Conservation (phyloP, 1,140 invertebrate genomes). For the Phthorimaea operculella region DNA sequence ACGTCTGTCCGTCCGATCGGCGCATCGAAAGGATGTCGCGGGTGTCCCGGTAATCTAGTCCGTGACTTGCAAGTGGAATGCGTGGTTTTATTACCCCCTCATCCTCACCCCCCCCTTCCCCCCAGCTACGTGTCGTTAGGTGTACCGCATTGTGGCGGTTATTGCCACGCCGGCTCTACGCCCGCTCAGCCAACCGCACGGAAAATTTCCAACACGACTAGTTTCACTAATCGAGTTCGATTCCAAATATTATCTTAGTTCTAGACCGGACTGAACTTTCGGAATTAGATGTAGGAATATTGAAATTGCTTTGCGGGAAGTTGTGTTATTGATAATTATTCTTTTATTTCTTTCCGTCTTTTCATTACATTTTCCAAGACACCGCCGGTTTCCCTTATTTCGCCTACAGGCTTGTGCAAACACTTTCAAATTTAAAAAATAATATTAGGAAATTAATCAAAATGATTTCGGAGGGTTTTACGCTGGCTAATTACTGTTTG, state of each 20-base stretch:
- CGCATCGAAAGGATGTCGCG: constrained; percentile 33
- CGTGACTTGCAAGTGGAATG: constrained; percentile 62
- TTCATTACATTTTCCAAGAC: no score
- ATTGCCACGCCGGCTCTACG: constrained; percentile 14
- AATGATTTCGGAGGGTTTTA: not conserved
- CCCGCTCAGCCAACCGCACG: constrained; percentile 7
- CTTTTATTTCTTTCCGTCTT: no score
- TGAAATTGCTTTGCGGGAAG: no score
- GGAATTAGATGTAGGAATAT: no score
- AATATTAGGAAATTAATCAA: not conserved
- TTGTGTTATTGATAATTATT: no score
- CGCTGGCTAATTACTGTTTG: not conserved
- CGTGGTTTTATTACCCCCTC: constrained; percentile 44
- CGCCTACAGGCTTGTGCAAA: not conserved
- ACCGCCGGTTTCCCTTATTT: not conserved
- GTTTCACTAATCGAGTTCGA: not conserved
- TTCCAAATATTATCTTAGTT: no score
- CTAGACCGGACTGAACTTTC: no score
- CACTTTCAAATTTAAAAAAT: not conserved
- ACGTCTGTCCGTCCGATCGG: constrained; percentile 23
- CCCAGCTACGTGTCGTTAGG: constrained; percentile 19
- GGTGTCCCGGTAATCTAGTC: constrained; percentile 50
- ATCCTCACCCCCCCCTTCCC: not conserved
- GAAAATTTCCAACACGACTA: not conserved
- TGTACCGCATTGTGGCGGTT: constrained; percentile 29